Percentiles rank a stretch among this genome's conserved stretches.
These are phyloP conservation scores for Zingel zingel DNA, from an alignment of 2,113 vertebrate species.

Conservation along the genomic window DNA sequence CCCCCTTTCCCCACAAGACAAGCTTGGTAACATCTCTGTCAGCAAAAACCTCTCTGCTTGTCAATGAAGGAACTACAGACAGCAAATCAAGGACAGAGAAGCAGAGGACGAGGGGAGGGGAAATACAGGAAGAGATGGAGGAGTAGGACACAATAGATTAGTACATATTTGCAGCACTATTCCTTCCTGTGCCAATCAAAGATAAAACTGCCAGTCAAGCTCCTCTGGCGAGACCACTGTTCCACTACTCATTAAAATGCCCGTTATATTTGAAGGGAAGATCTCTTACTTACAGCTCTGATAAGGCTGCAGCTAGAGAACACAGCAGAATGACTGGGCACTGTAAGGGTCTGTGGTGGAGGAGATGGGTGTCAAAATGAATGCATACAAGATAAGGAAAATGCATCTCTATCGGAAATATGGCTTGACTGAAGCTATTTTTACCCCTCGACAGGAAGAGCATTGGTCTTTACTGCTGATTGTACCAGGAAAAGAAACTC, in stretches of 20 bases:
- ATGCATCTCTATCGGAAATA: slow-evolving; percentile 42
- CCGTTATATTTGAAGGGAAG: slow-evolving; percentile 43
- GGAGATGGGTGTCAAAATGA: slow-evolving; percentile 46
- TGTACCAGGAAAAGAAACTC: slow-evolving; percentile 7
- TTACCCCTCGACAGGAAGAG: slow-evolving; percentile 27
- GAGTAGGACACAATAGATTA: slow-evolving; percentile 52
- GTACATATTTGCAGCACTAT: slow-evolving; percentile 38
- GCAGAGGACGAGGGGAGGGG: slow-evolving; percentile 22
- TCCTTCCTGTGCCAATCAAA: slow-evolving; percentile 65
- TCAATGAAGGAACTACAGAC: slow-evolving; percentile 22
- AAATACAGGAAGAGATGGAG: slow-evolving; percentile 30
- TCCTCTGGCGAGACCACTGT: slow-evolving; percentile 24
- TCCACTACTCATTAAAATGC: slow-evolving; percentile 60
- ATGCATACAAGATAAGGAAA: slow-evolving; percentile 52
- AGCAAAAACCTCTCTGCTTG: slow-evolving; percentile 52
- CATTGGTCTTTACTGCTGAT: slow-evolving; percentile 19
- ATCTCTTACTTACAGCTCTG: slow-evolving; percentile 39
- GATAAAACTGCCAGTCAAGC: slow-evolving; percentile 70
- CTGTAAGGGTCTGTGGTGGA: slow-evolving; percentile 26
- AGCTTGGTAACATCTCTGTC: slow-evolving; percentile 59
- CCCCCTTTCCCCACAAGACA: slow-evolving; percentile 34
- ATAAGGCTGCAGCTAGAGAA: slow-evolving; percentile 50
- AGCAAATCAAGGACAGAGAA: slow-evolving; percentile 62
- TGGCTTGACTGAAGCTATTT: slow-evolving; percentile 52
- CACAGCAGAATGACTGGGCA: slow-evolving; percentile 46